Base-by-base conservation (phyloP, 2,113 vertebrate genomes). In the Clupea harengus region DNA sequence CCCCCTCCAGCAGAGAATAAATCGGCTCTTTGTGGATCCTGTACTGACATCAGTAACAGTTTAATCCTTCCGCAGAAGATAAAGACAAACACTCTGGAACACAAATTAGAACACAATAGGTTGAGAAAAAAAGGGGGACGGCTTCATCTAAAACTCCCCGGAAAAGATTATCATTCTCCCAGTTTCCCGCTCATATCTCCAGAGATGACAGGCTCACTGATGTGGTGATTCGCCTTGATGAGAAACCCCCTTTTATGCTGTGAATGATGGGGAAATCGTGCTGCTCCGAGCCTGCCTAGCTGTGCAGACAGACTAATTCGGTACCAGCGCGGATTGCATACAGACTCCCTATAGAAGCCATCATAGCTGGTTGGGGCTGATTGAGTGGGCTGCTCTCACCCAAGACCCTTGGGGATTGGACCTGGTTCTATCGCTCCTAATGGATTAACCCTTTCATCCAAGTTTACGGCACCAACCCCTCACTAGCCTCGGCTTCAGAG, bases 191-290 rank as follows among this genome's bases (percentile, higher is more conserved):
- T 32, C 64, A 72, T 28, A 72, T 72, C 64, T 28, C 64, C n/a
- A 72, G 64, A 72, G 64, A 67, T 67, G 60, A 72, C 64, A 72
- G 64, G n/a, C 64, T 32, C 57, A 64, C 57, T 64, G 57, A 64
- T 25, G n/a, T 72, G n/a, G 64, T 72, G 13, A 32, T 72, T 72
- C 28, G 9, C 22, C 64, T 72, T 72, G n/a, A 72, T 72, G 64
- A 72, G 64, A 72, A 72, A 67, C n/a, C 64, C 64, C 64, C 25
- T 28, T 72, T 72, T 32, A 28, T 32, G 25, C 64, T 72, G 7
- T 72, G n/a, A 72, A 28, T 32, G 64, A 32, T 72, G 22, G 64
- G 6, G 8, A 13, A 25, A 32, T 11, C 32, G n/a, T 28, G 25
- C 25, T 11, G 52, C 4, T 18, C 17, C 52, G 8, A 22, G 1